Evolutionary conservation across 2,888 invertebrate genomes (phyloP), one percentile per base, ranked within the genome.

Genomic region (Mesochorus sp.): DNA sequence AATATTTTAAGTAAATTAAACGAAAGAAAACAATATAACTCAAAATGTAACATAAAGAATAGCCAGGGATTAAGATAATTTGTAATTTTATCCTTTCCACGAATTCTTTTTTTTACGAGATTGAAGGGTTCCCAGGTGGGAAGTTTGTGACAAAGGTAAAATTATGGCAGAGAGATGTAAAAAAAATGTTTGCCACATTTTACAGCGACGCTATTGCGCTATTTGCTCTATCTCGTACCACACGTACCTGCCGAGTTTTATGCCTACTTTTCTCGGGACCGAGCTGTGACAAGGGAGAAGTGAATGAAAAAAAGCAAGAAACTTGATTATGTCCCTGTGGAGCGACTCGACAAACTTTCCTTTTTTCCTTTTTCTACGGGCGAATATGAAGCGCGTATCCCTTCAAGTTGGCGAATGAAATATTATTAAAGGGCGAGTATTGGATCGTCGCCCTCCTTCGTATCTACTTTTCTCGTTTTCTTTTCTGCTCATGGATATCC

Each of bases 391-490:
- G 24, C 10, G 49, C 51, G 42, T 26, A 34, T 34, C 34, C 14
- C 55, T 42, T 42, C 42, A 21, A 37, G 37, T 66, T 66, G 49
- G 37, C 70, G 67, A 31, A 61, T 72, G 72, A 77, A 77, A 77
- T 77, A 77, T 77, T 77, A 72, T 77, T 72, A 67, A 67, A 67
- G 76, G 76, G 53, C 71, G 71, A 71, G 71, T 55, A 77, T 77
- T 77, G 76, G 72, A 72, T 72, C 76, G 76, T 72, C 47, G 39
- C 67, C 55, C 53, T 47, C 37, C 61, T 44, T 17, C 66, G 39
- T 55, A 72, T 76, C 71, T 26, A 75, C 64, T 75, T 75, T 71
- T 71, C 70, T 75, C 75, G 51, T 67, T 71, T 76, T 17, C 47
- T 59, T 24, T 24, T 14, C 37, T 6, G 34, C 71, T 28, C n/a